A percentile compares a stretch with the other conserved stretches of the same genome.
phyloP scores from a whole-genome alignment of 2,888 invertebrate species.

The Augochlorella aurata region DNA sequence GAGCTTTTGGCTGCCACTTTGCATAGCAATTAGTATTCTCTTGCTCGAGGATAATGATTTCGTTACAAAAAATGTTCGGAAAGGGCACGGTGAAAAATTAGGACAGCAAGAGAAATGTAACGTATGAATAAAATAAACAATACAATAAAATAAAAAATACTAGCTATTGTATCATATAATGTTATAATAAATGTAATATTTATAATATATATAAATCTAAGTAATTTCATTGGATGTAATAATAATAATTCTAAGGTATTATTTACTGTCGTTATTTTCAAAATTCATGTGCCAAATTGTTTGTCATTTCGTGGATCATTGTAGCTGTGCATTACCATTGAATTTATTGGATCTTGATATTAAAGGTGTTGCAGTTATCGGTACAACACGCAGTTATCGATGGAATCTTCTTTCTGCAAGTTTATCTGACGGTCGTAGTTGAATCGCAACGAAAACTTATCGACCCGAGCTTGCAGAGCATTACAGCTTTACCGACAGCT shows the following conservation, averaged over 20 bases:
- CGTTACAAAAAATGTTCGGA: neutral
- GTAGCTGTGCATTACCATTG: neutral
- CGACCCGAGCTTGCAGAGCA: conserved; percentile 23
- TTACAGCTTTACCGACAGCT: conserved; percentile 53
- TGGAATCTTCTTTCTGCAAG: neutral
- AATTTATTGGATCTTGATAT: conserved; percentile 31
- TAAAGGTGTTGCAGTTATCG: conserved; percentile 34
- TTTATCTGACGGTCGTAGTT: neutral
- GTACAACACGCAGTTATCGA: conserved; percentile 4
- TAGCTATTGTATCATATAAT: too few relatives aligned
- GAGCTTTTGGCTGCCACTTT: neutral
- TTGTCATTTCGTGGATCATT: neutral
- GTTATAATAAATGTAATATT: too few relatives aligned
- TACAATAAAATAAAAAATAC: too few relatives aligned
- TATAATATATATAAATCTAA: too few relatives aligned
- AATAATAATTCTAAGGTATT: neutral
- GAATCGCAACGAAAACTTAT: conserved; percentile 30
- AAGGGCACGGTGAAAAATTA: neutral
- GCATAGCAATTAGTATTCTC: neutral
- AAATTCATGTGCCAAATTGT: neutral
- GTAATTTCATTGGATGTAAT: too few relatives aligned
- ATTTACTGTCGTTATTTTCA: neutral
- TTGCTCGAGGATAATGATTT: neutral
- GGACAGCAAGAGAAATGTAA: neutral
- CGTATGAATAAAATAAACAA: too few relatives aligned